Evolutionary conservation across 2,888 invertebrate species (phyloP).

Genomic region (Xanthia togata): DNA sequence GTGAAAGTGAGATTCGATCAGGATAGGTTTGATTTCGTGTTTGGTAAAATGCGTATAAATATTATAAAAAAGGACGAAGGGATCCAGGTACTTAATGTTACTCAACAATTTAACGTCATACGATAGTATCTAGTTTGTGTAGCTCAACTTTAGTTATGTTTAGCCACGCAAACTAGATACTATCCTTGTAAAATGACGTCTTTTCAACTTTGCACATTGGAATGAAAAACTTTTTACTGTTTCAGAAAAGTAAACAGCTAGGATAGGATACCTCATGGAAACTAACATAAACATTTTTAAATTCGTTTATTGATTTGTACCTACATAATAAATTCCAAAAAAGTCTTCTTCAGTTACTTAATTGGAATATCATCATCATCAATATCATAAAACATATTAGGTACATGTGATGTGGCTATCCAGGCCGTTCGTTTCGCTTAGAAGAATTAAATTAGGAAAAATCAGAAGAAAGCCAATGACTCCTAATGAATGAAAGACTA

Average conservation of each 20-base stretch:
- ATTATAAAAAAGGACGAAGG: conserved; percentile 7
- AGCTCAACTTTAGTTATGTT: not conserved
- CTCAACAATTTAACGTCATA: conserved; percentile 3
- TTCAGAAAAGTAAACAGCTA: conserved; percentile 13
- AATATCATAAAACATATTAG: not conserved
- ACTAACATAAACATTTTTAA: conserved; percentile 4
- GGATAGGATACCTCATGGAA: not conserved
- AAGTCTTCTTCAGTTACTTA: not conserved
- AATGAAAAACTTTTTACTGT: conserved; percentile 8
- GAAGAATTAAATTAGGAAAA: too few relatives aligned
- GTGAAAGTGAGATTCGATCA: conserved; percentile 5
- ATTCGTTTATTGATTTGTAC: conserved; percentile 7
- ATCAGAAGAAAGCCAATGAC: too few relatives aligned
- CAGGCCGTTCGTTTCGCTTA: too few relatives aligned
- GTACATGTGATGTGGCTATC: not conserved
- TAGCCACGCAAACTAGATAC: not conserved
- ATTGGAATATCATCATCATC: too few relatives aligned
- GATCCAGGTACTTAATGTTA: not conserved
- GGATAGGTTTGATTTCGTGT: conserved; percentile 10
- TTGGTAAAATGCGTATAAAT: conserved; percentile 9
- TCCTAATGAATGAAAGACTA: too few relatives aligned
- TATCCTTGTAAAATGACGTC: conserved; percentile 12
- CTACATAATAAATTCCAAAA: conserved; percentile 2
- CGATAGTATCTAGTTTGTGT: not conserved
- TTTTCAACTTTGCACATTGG: conserved; percentile 5